phyloP scores from a whole-genome alignment of 2,888 invertebrate species.

The Dryocosmus kuriphilus region DNA sequence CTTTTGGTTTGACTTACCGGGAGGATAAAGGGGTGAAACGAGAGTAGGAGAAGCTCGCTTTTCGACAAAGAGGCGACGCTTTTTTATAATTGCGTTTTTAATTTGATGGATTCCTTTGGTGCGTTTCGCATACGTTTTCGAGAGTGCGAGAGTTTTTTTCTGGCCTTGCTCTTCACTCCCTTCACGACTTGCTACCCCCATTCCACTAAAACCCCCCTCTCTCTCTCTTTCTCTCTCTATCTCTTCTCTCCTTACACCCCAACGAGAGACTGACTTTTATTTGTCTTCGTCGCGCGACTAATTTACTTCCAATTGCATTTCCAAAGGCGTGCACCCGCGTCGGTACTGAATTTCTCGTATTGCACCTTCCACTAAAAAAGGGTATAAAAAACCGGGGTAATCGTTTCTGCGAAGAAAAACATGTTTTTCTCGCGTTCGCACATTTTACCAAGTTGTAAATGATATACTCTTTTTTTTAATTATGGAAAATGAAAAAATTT shows the following conservation, averaged over 20 bases:
- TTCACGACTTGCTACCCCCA: conserved; percentile 19
- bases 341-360: conserved; percentile 47
- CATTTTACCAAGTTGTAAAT: neutral
- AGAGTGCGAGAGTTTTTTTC: conserved; percentile 36
- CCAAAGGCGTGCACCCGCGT: conserved; percentile 51
- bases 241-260: conserved; percentile 38
- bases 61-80: conserved; percentile 73
- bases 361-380: conserved; percentile 19
- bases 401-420: conserved; percentile 22
- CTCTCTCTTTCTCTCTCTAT: conserved; percentile 7
- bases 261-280: conserved; percentile 37
- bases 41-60: conserved; percentile 61
- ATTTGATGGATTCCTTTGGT: conserved; percentile 75
- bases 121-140: conserved; percentile 50
- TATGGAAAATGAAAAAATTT: no score
- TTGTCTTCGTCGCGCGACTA: conserved; percentile 55
- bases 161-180: conserved; percentile 41
- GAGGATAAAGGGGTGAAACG: conserved; percentile 41
- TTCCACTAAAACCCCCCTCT: conserved; percentile 39
- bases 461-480: neutral
- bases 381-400: conserved; percentile 3
- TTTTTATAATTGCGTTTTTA: conserved; percentile 77
- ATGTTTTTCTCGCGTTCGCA: conserved; percentile 1
- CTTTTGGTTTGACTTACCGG: conserved; percentile 29
- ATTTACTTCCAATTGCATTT: conserved; percentile 67